Percentiles rank a stretch among this genome's conserved stretches.
Conservation (phyloP, 2,888 invertebrate genomes). For the Meloe dianella region DNA sequence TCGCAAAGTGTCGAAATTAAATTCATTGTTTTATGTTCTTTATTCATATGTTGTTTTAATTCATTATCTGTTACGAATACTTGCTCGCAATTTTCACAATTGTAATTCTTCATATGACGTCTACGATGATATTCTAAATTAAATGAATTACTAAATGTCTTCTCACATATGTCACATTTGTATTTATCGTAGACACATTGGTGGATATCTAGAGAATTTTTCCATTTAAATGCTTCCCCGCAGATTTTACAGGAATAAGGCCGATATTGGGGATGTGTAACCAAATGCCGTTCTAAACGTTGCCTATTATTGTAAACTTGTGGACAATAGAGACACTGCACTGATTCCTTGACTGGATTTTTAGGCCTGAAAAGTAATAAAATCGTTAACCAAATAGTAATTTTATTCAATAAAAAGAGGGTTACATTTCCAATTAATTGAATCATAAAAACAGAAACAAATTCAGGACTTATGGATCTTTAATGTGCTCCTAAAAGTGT, state of each 20-base stretch:
- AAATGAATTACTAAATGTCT: not conserved
- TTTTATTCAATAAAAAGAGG: not conserved
- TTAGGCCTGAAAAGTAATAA: not conserved
- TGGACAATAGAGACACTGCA: not conserved
- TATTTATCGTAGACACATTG: not conserved
- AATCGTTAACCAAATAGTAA: not conserved
- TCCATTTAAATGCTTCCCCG: not conserved
- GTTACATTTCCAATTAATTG: not conserved
- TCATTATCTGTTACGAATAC: not conserved
- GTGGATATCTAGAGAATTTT: not conserved
- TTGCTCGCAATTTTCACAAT: not conserved
- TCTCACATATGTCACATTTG: not conserved
- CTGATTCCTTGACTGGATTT: not conserved
- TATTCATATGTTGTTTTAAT: not conserved
- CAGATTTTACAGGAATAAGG: not conserved
- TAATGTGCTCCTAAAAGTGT: too few relatives aligned
- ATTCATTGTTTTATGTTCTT: conserved; percentile 4
- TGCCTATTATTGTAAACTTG: not conserved
- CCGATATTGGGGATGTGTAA: not conserved
- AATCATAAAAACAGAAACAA: not conserved
- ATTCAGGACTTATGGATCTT: not conserved
- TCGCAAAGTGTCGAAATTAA: not conserved
- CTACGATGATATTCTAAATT: not conserved
- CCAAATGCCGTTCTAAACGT: conserved; percentile 3
- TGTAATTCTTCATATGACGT: not conserved